Evolutionary conservation across 2,888 invertebrate genomes (phyloP).

Genomic region (Hecatera dysodea): DNA sequence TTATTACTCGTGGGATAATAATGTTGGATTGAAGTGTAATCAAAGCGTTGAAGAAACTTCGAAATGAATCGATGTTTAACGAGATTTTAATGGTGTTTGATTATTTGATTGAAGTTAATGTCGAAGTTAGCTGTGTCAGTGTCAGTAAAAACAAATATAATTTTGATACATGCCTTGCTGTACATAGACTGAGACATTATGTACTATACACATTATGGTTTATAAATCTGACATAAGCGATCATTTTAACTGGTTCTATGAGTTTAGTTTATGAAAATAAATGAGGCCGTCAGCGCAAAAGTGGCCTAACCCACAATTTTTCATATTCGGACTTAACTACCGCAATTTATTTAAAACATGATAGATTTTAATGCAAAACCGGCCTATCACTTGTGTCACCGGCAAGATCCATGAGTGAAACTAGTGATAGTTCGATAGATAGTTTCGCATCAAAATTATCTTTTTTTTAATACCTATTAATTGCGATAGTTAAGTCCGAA

Average conservation of each 20-base stretch:
- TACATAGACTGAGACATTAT: neutral
- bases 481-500: too few species aligned
- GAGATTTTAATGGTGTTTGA: conserved; percentile 46
- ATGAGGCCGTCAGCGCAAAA: too few species aligned
- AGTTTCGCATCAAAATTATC: too few species aligned
- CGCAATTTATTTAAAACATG: too few species aligned
- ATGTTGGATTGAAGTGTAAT: conserved; percentile 39
- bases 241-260: neutral
- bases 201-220: neutral
- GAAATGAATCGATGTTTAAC: conserved; percentile 36
- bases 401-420: too few species aligned
- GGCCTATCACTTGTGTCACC: too few species aligned
- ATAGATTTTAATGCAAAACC: too few species aligned
- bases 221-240: neutral
- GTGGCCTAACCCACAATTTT: too few species aligned
- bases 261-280: neutral
- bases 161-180: neutral
- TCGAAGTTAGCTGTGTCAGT: neutral
- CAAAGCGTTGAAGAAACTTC: conserved; percentile 7
- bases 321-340: too few species aligned
- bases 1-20: conserved; percentile 29
- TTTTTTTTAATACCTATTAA: too few species aligned
- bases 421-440: too few species aligned
- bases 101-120: conserved; percentile 35
- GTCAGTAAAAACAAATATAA: conserved; percentile 6